Evolutionary conservation across 2,113 vertebrate species (phyloP), one percentile per base, ranked within the genome.

Genomic region (Phyllostomus discolor): DNA sequence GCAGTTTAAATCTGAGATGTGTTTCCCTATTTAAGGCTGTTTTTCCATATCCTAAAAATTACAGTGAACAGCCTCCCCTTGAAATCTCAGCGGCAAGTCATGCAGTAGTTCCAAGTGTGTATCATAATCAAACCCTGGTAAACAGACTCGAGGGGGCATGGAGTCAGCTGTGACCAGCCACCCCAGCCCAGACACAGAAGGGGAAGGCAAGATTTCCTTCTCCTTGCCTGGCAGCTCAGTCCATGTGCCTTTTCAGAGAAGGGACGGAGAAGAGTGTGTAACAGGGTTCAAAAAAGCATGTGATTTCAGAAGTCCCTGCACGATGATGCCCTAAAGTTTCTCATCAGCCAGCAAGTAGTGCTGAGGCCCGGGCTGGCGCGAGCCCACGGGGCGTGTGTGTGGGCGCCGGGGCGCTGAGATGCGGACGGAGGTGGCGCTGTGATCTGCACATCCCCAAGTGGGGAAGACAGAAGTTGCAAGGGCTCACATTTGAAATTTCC

Each of bases 251-350:
- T 81, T 83, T 91, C 93, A 95, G 64, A 92, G 64, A 87, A 54
- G 50, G 66, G 89, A 70, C 64, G 31, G 50, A 41, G 70, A 88
- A 66, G 91, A 62, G 75, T 90, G 54, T 93, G 95, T 88, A 35
- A 35, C 31, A 93, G 66, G 81, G 88, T 92, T 95, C 87, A 92
- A 87, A 93, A 95, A 57, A 88, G 82, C 66, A 80, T 75, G 67
- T 95, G 78, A 91, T 92, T 69, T 81, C 86, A 85, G 73, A 86
- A 90, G 52, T 88, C 70, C 78, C 14, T 94, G 84, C 92, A 95
- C 86, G 75, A 95, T 41, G 76, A 96, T 41, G 76, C 90, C 73
- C 28, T 38, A 0, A 46, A 73, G 78, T 81, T 64, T 88, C 92
- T 91, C 64, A 85, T 92, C 69, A 41, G 54, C 86, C 83, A 72